Conservation (phyloP, 37 sponge, comb jelly and placozoan genomes). For the Crambe crambe region DNA sequence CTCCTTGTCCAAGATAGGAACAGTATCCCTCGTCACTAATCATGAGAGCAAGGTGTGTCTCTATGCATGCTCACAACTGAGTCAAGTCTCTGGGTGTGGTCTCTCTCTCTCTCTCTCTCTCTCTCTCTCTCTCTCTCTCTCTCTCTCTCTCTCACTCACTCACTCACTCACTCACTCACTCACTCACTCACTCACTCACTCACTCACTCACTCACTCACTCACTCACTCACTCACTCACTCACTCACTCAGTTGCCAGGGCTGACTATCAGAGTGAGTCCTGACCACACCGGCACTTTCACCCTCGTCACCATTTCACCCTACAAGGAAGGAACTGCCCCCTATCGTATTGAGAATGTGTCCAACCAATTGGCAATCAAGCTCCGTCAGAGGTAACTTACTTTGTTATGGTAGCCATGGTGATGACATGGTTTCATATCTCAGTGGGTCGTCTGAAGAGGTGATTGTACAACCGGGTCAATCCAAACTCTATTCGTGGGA, state of each 20-base stretch:
- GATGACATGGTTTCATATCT: neutral
- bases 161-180: too few relatives aligned
- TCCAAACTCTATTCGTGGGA: constrained; percentile 18
- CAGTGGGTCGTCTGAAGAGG: neutral
- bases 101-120: neutral
- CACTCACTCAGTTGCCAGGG: neutral
- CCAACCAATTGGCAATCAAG: neutral
- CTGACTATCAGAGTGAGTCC: constrained; percentile 4
- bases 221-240: neutral
- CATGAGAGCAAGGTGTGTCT: neutral
- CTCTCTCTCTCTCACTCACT: neutral
- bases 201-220: neutral
- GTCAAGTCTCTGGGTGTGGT: neutral
- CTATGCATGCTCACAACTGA: neutral
- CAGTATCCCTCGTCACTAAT: neutral
- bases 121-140: neutral
- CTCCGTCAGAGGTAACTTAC: constrained; percentile 10
- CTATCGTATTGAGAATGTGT: constrained; percentile 11
- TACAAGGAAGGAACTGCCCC: constrained; percentile 9
- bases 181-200: neutral
- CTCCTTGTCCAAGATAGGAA: neutral
- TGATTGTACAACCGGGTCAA: neutral
- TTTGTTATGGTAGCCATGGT: neutral
- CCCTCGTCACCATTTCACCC: constrained; percentile 2
- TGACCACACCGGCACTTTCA: neutral